Base-by-base conservation (phyloP, 2,113 vertebrate genomes). In the Limnothrissa miodon region DNA sequence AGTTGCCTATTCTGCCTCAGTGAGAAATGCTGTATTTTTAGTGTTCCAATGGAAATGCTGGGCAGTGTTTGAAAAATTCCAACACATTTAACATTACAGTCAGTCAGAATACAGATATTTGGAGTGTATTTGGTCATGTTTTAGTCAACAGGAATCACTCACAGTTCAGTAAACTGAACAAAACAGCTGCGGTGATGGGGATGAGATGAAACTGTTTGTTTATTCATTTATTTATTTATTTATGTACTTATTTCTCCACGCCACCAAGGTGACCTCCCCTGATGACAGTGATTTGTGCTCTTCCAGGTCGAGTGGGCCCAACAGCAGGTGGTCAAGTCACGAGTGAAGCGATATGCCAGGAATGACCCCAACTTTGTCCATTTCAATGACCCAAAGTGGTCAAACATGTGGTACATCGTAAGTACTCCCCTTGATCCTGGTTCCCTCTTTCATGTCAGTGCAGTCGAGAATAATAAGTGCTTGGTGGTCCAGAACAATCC, bases 381-480 rank as follows among this genome's bases (percentile, higher is more conserved):
- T 80, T 97, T 98, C 93, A 97, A 96, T 0, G 97, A 98, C 89
- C 96, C 96, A 0, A 96, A 96, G 86, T 98, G 97, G 97, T 95
- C 96, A 81, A 96, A 95, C 93, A 98, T 98, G 97, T 98, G 97
- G 97, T 98, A 98, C 89, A 94, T 98, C 93, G 97, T 98, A 89
- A 94, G 96, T 96, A 83, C 23, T 83, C 74, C 46, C 6, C 8
- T 3, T 59, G 56, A 23, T 25, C n/a, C 23, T 0, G n/a, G 10
- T 59, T 19, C 21, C 19, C 21, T 53, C 21, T 23, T 19, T 23
- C 5, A 23, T 23, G 5, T 53, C 51, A 23, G 51, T 23, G 51
- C 51, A 53, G 48, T 6, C 42, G 2, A 42, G 42, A 42, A 42
- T 42, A 42, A 42, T 42, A 42, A 42, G 42, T 42, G 42, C 42